These are phyloP conservation scores for Hymenochirus boettgeri DNA, from an alignment of 2,113 vertebrate genomes.

Conservation along the genomic window DNA sequence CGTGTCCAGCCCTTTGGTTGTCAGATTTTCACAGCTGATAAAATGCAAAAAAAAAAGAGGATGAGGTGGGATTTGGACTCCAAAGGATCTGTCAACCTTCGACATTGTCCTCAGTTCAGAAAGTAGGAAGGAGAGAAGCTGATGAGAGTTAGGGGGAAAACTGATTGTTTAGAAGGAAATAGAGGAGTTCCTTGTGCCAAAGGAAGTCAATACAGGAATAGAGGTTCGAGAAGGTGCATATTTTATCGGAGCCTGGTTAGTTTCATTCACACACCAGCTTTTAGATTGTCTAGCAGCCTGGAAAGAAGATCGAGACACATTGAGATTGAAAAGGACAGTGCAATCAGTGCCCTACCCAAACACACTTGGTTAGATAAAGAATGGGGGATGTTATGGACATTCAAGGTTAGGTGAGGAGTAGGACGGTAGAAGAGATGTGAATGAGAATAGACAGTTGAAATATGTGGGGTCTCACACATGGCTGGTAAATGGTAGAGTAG, in stretches of 20 bases:
- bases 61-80: slow-evolving; percentile 38
- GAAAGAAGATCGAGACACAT: slow-evolving; percentile 68
- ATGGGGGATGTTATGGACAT: too few relatives aligned
- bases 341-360: too few relatives aligned
- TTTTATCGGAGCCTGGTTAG: slow-evolving; percentile 68
- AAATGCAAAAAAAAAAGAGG: slow-evolving; percentile 36
- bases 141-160: slow-evolving; percentile 41
- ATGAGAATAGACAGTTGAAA: too few relatives aligned
- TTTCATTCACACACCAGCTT: slow-evolving; percentile 64
- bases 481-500: too few relatives aligned
- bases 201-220: slow-evolving; percentile 77
- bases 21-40: slow-evolving; percentile 20
- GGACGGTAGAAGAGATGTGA: too few relatives aligned
- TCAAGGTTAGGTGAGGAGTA: too few relatives aligned
- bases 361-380: too few relatives aligned
- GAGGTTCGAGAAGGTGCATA: slow-evolving; percentile 70
- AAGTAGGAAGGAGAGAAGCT: slow-evolving; percentile 45
- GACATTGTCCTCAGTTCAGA: slow-evolving; percentile 41
- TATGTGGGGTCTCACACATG: too few relatives aligned
- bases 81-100: slow-evolving; percentile 43
- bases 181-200: slow-evolving; percentile 77
- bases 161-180: slow-evolving; percentile 72
- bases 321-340: background rate
- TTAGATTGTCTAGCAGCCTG: slow-evolving; percentile 74
- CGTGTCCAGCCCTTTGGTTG: slow-evolving; percentile 33